Conservation (phyloP, 2,113 vertebrate genomes). For the Ciconia stormi region DNA sequence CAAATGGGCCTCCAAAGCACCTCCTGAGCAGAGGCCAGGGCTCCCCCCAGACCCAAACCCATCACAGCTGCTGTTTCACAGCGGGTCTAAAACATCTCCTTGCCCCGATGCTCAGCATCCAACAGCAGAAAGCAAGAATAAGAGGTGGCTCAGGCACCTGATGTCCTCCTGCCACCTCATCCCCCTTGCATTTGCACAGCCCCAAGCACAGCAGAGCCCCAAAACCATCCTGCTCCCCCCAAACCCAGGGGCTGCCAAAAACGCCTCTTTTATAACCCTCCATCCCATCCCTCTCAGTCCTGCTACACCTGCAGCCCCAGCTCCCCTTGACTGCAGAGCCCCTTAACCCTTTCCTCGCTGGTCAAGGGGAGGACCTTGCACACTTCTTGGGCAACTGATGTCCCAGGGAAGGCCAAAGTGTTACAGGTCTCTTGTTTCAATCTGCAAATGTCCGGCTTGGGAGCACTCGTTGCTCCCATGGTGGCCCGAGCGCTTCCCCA, state of each 20-base stretch:
- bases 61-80: not conserved
- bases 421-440: not conserved
- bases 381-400: accelerated
- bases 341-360: not conserved
- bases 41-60: not conserved
- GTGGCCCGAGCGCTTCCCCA: not conserved
- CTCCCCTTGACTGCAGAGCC: not conserved
- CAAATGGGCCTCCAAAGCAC: not conserved
- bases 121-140: not conserved
- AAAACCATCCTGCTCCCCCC: not conserved
- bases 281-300: not conserved
- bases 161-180: not conserved
- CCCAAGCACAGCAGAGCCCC: not conserved
- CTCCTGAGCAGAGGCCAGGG: not conserved
- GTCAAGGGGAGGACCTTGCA: not conserved
- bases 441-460: not conserved
- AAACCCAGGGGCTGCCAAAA: not conserved
- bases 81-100: not conserved
- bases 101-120: not conserved
- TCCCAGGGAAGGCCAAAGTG: not conserved
- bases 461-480: accelerated
- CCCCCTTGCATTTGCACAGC: not conserved
- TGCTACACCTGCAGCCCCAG: not conserved
- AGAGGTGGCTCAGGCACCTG: not conserved
- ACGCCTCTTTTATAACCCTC: not conserved